Evolutionary conservation across 2,113 vertebrate species (phyloP), one percentile per base, ranked within the genome.

Genomic region (Notiomystis cincta): DNA sequence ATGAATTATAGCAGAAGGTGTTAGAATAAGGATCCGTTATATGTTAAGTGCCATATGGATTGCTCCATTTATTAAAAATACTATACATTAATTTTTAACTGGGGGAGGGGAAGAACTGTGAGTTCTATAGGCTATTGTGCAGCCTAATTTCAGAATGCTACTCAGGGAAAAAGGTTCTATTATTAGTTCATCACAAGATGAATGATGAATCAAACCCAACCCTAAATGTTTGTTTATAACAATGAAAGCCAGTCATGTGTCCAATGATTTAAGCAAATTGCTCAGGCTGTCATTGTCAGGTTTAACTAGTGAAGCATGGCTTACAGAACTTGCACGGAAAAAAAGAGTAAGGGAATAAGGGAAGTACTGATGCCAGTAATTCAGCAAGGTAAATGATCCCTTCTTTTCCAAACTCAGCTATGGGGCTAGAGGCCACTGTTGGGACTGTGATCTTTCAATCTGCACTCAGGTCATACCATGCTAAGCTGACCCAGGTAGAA

Each of bases 171-270:
- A 91, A 79, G 48, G 23, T 86, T 94, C 95, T 94, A 96, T 95
- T 96, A 92, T 95, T 97, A 96, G 93, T 69, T 88, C 72, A 66
- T 95, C 92, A 95, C 79, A 85, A 96, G 95, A 97, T 45, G 85
- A 95, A 81, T 83, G 82, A 95, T 92, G 92, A 96, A 95, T 96
- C 95, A 87, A 95, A 90, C 47, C 33, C 53, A 71, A 14, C 44
- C 82, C 86, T 65, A 87, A 93, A 84, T 83, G 69, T 93, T 94
- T 96, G 86, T 95, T 95, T 84, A 18, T 86, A 84, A 86, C 48
- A 69, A 24, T 62, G 79, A 91, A 92, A 89, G 88, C 82, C 93
- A 92, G 90, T 95, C 90, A 93, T 80, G 42, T 95, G 93, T 81
- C 76, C 79, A 81, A 88, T 71, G 77, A 71, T 87, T 71, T 92